Conservation (phyloP, 2,888 invertebrate species). For the Cheilosia soror region DNA sequence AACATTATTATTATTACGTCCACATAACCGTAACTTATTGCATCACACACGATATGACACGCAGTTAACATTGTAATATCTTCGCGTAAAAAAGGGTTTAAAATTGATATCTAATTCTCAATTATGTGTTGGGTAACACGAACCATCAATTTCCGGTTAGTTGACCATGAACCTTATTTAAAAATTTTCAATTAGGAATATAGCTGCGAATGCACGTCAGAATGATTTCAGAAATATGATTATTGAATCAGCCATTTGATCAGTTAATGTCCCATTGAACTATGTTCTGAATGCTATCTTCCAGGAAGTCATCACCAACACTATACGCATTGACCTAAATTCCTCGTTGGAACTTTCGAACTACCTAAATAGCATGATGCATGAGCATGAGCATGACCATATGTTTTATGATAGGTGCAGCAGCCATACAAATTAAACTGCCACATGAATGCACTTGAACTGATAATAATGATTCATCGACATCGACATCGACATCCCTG, state of each 20-base stretch:
- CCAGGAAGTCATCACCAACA: constrained; percentile 6
- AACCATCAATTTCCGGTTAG: too few species aligned
- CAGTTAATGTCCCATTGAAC: constrained; percentile 11
- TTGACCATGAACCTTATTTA: too few species aligned
- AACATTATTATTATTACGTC: too few species aligned
- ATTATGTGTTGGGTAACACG: too few species aligned
- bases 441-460: constrained; percentile 22
- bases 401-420: too few species aligned
- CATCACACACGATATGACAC: too few species aligned
- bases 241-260: constrained; percentile 57
- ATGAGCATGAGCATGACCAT: neutral
- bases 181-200: too few species aligned
- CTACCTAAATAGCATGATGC: neutral
- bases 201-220: neutral
- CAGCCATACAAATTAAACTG: too few species aligned
- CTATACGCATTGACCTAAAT: constrained; percentile 31
- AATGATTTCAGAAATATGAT: constrained; percentile 30
- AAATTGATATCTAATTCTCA: too few species aligned
- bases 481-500: neutral
- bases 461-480: constrained; percentile 20
- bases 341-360: neutral
- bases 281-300: constrained; percentile 8
- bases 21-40: too few species aligned
- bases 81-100: too few species aligned
- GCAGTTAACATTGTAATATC: too few species aligned